Evolutionary conservation across 2,797 vertebrate genomes (phyloP).

Genomic region (Avahi laniger): DNA sequence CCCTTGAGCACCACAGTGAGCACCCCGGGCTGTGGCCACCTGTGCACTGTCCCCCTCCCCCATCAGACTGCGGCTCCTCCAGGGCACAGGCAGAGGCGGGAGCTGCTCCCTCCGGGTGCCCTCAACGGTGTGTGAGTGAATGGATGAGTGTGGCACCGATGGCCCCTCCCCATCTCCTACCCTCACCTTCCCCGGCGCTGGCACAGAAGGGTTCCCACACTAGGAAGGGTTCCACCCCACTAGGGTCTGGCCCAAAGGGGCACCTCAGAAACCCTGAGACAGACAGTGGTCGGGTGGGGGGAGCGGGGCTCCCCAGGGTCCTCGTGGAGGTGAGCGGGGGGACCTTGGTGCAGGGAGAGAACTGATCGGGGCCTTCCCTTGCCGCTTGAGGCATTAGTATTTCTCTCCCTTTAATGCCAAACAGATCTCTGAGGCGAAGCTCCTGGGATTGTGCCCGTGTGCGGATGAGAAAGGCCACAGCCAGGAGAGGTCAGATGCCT

Average conservation of each 20-base stretch:
- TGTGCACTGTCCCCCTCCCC: not conserved
- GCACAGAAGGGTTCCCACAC: not conserved
- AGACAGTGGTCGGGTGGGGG: too few relatives aligned
- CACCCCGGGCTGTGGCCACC: too few relatives aligned
- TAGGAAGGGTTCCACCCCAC: not conserved
- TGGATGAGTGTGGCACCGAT: not conserved
- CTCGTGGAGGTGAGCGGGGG: fast-evolving
- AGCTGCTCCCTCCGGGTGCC: not conserved
- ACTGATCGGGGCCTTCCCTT: not conserved
- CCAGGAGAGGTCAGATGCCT: not conserved
- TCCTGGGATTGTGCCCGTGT: not conserved
- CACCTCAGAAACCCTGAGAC: not conserved
- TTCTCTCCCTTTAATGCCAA: not conserved
- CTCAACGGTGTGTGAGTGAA: not conserved
- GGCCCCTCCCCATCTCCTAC: not conserved
- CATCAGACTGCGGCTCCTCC: not conserved
- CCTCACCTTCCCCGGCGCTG: not conserved
- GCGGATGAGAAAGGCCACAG: not conserved
- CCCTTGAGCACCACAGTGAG: not conserved
- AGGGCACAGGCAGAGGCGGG: not conserved
- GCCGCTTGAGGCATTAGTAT: fast-evolving
- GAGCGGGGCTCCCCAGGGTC: not conserved
- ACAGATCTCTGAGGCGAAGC: not conserved
- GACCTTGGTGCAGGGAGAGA: not conserved
- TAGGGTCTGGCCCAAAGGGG: too few relatives aligned